These are phyloP conservation scores for Leptinotarsa juncta DNA, from an alignment of 2,888 invertebrate species.

Conservation along the genomic window DNA sequence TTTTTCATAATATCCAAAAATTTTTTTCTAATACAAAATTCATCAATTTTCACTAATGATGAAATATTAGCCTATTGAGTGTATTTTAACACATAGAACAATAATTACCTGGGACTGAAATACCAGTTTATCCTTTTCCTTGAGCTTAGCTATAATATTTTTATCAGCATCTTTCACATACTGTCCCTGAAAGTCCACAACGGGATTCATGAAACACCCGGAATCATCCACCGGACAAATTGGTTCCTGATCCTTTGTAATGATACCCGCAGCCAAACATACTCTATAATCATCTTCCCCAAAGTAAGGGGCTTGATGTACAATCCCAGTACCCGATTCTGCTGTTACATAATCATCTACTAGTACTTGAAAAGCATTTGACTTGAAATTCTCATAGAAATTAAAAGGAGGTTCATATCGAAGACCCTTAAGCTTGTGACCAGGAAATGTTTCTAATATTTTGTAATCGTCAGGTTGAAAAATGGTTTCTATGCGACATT, in stretches of 20 bases:
- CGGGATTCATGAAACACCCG: conserved; percentile 87
- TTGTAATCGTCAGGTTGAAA: conserved; percentile 83
- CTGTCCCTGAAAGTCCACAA: conserved; percentile 87
- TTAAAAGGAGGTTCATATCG: conserved; percentile 86
- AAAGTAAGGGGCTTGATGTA: conserved; percentile 99
- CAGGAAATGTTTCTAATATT: conserved; percentile 83
- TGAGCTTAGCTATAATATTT: conserved; percentile 87
- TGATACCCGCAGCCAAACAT: conserved; percentile 80
- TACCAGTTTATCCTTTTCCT: conserved; percentile 80
- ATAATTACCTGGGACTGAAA: conserved; percentile 72
- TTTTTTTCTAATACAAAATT: neutral
- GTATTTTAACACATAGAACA: neutral
- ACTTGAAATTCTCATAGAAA: conserved; percentile 77
- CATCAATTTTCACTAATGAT: neutral
- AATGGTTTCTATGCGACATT: conserved; percentile 81
- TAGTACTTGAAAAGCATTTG: conserved; percentile 82
- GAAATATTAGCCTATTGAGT: neutral
- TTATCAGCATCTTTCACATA: conserved; percentile 99
- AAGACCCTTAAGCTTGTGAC: conserved; percentile 80
- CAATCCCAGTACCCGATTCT: conserved; percentile 92
- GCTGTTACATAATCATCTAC: conserved; percentile 94
- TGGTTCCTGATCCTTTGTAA: conserved; percentile 87
- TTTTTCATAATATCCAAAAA: too few species aligned
- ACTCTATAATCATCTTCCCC: conserved; percentile 98
- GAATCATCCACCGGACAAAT: conserved; percentile 95